A percentile compares a stretch with the other conserved stretches of the same genome.
phyloP scores from a whole-genome alignment of 2,797 vertebrate species.

The Pagetopsis macropterus region DNA sequence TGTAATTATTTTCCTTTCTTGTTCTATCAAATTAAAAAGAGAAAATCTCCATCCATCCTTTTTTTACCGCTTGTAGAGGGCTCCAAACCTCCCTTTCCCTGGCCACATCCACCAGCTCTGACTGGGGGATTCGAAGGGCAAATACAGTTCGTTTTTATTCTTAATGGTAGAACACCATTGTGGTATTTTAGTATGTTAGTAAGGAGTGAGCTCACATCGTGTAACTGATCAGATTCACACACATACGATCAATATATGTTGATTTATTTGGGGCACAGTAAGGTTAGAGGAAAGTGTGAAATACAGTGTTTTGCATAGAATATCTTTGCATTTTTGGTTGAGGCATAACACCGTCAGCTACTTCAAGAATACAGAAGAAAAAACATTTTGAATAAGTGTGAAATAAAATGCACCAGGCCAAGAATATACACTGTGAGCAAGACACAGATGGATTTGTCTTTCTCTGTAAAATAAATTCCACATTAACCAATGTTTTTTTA shows the following conservation, averaged over 20 bases:
- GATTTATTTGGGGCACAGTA: slow-evolving; percentile 80
- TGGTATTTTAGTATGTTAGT: slow-evolving; percentile 23
- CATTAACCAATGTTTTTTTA: slow-evolving; percentile 27
- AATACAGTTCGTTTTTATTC: slow-evolving; percentile 11
- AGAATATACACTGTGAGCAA: slow-evolving; percentile 29
- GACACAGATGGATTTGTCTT: slow-evolving; percentile 3
- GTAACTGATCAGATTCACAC: slow-evolving; percentile 39
- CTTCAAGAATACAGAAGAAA: slow-evolving; percentile 38
- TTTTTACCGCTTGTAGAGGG: no score
- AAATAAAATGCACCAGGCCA: slow-evolving; percentile 32
- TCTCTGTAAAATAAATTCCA: slow-evolving; percentile 26
- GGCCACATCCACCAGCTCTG: no score
- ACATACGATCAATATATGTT: slow-evolving; percentile 39
- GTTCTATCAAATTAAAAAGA: slow-evolving; percentile 48
- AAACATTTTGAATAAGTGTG: slow-evolving; percentile 1
- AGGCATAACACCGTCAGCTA: slow-evolving; percentile 43
- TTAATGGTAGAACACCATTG: slow-evolving; percentile 49
- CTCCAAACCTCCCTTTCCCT: no score
- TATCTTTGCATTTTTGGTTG: slow-evolving; percentile 58
- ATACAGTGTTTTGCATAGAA: slow-evolving; percentile 74
- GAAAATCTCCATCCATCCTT: background rate
- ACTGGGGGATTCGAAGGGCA: background rate
- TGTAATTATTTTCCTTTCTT: slow-evolving; percentile 30
- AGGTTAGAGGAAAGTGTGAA: slow-evolving; percentile 68
- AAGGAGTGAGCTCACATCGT: slow-evolving; percentile 12